Evolutionary conservation across 1,140 invertebrate species (phyloP).

Genomic region (Schlechtendalia chinensis): DNA sequence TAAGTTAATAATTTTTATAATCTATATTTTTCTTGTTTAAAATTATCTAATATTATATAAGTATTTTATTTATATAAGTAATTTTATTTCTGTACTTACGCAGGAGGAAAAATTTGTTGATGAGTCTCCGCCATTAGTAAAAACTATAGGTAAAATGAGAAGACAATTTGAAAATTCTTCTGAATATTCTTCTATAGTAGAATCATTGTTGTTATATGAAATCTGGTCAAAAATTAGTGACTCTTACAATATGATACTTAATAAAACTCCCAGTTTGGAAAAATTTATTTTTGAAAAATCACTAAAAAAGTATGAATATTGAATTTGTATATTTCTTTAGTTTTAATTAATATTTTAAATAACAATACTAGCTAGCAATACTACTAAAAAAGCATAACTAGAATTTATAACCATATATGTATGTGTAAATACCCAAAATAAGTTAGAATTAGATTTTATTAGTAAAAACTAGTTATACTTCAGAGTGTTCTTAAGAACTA

Average conservation of each 20-base stretch:
- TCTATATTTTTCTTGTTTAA: neutral
- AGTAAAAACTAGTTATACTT: no score
- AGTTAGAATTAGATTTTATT: no score
- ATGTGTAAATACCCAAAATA: no score
- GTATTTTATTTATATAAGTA: neutral
- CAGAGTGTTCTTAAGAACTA: no score
- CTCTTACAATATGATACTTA: conserved; percentile 19
- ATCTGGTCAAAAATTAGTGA: conserved; percentile 41
- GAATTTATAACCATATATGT: no score
- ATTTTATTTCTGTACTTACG: neutral
- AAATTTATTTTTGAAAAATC: conserved; percentile 30
- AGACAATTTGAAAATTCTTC: conserved; percentile 21
- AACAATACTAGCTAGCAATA: no score
- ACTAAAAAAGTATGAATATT: conserved; percentile 8
- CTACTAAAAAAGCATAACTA: no score
- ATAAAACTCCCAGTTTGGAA: conserved; percentile 17
- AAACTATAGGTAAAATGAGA: conserved; percentile 15
- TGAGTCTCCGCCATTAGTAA: conserved; percentile 5
- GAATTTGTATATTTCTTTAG: neutral
- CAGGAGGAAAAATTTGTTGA: conserved; percentile 18
- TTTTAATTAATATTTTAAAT: neutral
- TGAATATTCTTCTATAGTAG: conserved; percentile 14
- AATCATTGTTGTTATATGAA: conserved; percentile 34
- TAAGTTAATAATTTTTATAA: conserved; percentile 15
- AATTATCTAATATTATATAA: neutral